Conservation (phyloP, 2,888 invertebrate genomes). For the Ectobius pallidus region DNA sequence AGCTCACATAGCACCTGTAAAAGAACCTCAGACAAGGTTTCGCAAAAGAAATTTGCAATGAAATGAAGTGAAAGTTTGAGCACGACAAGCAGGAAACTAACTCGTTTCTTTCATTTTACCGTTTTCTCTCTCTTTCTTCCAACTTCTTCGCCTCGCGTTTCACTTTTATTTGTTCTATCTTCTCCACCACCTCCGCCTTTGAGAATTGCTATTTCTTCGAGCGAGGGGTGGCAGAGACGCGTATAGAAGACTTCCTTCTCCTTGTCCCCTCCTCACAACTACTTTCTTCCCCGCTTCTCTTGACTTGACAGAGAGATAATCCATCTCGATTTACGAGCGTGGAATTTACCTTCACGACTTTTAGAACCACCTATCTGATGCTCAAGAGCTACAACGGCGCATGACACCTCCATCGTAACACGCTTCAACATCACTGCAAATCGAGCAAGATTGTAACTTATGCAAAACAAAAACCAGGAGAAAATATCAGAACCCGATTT, state of each 20-base stretch:
- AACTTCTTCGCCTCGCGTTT: slow-evolving; percentile 3
- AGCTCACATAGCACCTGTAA: too few species aligned
- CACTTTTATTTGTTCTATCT: slow-evolving; percentile 17
- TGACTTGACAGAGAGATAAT: slow-evolving; percentile 41
- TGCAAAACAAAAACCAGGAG: too few species aligned
- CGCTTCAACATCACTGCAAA: too few species aligned
- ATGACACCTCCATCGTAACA: neutral
- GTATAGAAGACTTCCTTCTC: neutral
- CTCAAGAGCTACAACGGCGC: slow-evolving; percentile 33
- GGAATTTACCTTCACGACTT: slow-evolving; percentile 37
- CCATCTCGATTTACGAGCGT: slow-evolving; percentile 44
- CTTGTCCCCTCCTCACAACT: neutral
- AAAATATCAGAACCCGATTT: too few species aligned
- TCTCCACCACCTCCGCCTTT: slow-evolving; percentile 10
- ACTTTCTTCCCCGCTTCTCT: neutral
- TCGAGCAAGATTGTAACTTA: too few species aligned
- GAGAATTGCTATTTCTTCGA: slow-evolving; percentile 28
- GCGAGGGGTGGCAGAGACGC: neutral
- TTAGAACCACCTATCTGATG: slow-evolving; percentile 34
- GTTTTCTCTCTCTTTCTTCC: neutral
- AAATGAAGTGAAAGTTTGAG: too few species aligned
- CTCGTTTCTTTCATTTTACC: too few species aligned
- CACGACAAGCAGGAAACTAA: too few species aligned
- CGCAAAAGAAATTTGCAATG: too few species aligned
- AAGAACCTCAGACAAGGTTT: too few species aligned